Percentiles rank a stretch among this genome's conserved stretches.
phyloP scores from a whole-genome alignment of 1,140 invertebrate species.

The Sarcophaga bullata region DNA sequence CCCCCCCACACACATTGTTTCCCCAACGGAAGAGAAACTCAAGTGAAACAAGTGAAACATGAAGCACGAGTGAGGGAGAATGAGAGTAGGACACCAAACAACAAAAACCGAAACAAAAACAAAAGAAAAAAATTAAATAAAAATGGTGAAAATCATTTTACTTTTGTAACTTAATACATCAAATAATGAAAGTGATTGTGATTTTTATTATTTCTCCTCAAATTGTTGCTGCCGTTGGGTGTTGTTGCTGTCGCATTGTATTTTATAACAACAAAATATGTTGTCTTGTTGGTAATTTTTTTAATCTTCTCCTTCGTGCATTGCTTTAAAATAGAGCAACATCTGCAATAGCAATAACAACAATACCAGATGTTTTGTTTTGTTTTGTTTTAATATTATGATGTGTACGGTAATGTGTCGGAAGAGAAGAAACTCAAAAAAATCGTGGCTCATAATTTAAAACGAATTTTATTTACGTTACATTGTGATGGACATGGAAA shows the following conservation, averaged over 20 bases:
- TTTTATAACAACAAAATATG: conserved; percentile 12
- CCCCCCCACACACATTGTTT: background rate
- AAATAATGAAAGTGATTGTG: conserved; percentile 3
- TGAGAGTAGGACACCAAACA: background rate
- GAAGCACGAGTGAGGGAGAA: background rate
- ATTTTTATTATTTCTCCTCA: background rate
- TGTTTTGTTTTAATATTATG: background rate
- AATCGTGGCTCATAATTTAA: too few species aligned
- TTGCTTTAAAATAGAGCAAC: background rate
- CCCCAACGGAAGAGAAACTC: background rate
- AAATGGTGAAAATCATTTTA: background rate
- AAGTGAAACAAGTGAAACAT: conserved; percentile 1
- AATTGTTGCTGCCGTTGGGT: background rate
- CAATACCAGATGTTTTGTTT: background rate
- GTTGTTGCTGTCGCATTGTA: too few species aligned
- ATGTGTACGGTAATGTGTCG: background rate
- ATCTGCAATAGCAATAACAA: background rate
- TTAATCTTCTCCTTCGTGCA: background rate
- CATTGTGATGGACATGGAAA: too few species aligned
- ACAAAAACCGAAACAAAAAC: too few species aligned
- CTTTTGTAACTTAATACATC: conserved; percentile 24
- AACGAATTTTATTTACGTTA: background rate
- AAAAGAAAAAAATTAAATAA: background rate
- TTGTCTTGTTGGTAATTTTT: background rate
- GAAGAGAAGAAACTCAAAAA: too few species aligned